Evolutionary conservation across 2,797 vertebrate genomes (phyloP).

Genomic region (Gobio occitaniae): DNA sequence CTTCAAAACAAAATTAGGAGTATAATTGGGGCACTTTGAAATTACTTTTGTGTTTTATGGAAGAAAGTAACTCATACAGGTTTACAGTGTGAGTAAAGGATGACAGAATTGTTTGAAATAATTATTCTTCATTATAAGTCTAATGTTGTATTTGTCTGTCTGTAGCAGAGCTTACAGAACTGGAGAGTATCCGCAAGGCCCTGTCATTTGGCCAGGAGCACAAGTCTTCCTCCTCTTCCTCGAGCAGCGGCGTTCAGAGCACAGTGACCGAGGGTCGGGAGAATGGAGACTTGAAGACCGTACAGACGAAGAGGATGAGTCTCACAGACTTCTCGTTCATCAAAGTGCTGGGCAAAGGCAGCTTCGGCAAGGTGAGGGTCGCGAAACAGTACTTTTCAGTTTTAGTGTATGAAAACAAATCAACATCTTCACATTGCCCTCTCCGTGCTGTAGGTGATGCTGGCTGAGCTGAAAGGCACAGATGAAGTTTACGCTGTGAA

Average conservation of each 20-base stretch:
- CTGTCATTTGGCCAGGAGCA: constrained; percentile 94
- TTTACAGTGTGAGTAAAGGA: background rate
- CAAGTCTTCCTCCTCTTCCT: constrained; percentile 80
- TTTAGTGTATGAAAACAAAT: background rate
- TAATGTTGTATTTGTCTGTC: constrained; percentile 49
- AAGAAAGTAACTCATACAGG: background rate
- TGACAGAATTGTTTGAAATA: background rate
- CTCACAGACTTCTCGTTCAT: constrained; percentile 97
- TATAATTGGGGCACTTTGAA: background rate
- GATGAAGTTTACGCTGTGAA: constrained; percentile 96
- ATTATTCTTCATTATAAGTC: background rate
- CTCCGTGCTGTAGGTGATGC: constrained; percentile 84
- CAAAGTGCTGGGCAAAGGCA: constrained; percentile 98
- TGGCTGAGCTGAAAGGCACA: constrained; percentile 92
- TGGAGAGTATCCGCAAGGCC: constrained; percentile 92
- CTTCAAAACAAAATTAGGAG: background rate
- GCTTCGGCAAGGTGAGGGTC: constrained; percentile 92
- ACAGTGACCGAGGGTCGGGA: constrained; percentile 79
- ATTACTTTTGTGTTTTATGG: background rate
- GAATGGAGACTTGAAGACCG: constrained; percentile 85
- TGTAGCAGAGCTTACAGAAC: constrained; percentile 87
- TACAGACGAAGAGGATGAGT: constrained; percentile 86
- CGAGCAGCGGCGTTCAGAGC: constrained; percentile 69
- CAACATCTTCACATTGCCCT: background rate
- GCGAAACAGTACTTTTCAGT: background rate